Evolutionary conservation across 1,140 invertebrate genomes (phyloP).

Genomic region (Colletes gigas): DNA sequence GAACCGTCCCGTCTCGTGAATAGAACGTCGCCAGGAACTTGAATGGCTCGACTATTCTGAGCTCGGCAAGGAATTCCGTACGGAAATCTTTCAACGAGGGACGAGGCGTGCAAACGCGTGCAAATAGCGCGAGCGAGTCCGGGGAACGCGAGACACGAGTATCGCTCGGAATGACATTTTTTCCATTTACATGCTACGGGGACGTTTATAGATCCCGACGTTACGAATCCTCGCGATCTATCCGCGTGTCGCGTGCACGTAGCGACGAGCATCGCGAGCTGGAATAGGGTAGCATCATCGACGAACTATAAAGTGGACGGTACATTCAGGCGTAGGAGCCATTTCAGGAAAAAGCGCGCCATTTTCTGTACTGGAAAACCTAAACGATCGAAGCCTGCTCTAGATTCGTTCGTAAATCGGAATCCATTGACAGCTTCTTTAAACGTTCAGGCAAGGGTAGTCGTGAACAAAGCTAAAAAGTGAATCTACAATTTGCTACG

Average conservation of each 20-base stretch:
- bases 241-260: neutral
- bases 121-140: conserved; percentile 23
- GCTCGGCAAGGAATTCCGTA: conserved; percentile 44
- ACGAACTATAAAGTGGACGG: too few relatives aligned
- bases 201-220: conserved; percentile 51
- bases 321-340: too few relatives aligned
- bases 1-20: conserved; percentile 20
- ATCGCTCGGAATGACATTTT: conserved; percentile 40
- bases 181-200: conserved; percentile 48
- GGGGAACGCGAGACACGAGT: conserved; percentile 28
- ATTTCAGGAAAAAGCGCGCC: too few relatives aligned
- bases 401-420: too few relatives aligned
- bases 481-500: too few relatives aligned
- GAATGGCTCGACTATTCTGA: conserved; percentile 57
- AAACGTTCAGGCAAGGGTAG: too few relatives aligned
- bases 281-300: too few relatives aligned
- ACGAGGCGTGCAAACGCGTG: conserved; percentile 26
- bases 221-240: conserved; percentile 20
- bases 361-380: too few relatives aligned
- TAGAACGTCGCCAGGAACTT: conserved; percentile 43
- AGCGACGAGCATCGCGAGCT: neutral
- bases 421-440: too few relatives aligned
- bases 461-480: too few relatives aligned
- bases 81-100: conserved; percentile 42
- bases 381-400: too few relatives aligned